Conservation (phyloP, 2,888 invertebrate species). For the Epicampocera succincta region DNA sequence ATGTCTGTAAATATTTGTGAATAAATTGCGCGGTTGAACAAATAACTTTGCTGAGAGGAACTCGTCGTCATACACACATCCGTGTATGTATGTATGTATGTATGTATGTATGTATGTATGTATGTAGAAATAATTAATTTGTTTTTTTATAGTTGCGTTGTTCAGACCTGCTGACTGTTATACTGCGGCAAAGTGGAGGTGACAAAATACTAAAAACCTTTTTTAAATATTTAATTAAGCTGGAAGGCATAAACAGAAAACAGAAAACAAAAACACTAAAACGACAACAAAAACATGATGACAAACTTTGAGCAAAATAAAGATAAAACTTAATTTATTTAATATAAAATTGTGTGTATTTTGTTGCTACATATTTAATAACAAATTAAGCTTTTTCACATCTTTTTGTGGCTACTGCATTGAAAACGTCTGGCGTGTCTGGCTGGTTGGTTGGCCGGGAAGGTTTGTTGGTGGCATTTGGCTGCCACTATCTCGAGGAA, state of each 20-base stretch:
- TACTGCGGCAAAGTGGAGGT: slow-evolving; percentile 66
- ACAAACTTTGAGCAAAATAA: slow-evolving; percentile 20
- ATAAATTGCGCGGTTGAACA: slow-evolving; percentile 44
- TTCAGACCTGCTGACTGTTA: slow-evolving; percentile 3
- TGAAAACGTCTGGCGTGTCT: not conserved
- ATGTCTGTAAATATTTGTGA: slow-evolving; percentile 56
- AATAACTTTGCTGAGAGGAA: slow-evolving; percentile 36
- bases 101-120: no score
- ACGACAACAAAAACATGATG: no score
- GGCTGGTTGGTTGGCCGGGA: not conserved
- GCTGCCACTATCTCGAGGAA: no score
- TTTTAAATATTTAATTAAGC: slow-evolving; percentile 64
- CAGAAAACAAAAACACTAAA: not conserved
- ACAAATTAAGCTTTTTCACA: slow-evolving; percentile 72
- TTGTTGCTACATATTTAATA: slow-evolving; percentile 51
- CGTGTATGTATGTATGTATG: no score
- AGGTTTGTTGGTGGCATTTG: slow-evolving; percentile 11
- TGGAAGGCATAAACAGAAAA: slow-evolving; percentile 13
- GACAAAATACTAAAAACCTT: slow-evolving; percentile 60
- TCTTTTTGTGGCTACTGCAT: slow-evolving; percentile 71
- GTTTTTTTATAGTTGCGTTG: not conserved
- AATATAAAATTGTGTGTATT: slow-evolving; percentile 5
- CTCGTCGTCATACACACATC: slow-evolving; percentile 7
- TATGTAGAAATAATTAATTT: no score
- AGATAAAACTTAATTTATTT: slow-evolving; percentile 51